A percentile compares a stretch with the other conserved stretches of the same genome.
Evolutionary conservation across 53 echinoderm and acorn worm species (phyloP).

Genomic region (Actinopyga echinites): DNA sequence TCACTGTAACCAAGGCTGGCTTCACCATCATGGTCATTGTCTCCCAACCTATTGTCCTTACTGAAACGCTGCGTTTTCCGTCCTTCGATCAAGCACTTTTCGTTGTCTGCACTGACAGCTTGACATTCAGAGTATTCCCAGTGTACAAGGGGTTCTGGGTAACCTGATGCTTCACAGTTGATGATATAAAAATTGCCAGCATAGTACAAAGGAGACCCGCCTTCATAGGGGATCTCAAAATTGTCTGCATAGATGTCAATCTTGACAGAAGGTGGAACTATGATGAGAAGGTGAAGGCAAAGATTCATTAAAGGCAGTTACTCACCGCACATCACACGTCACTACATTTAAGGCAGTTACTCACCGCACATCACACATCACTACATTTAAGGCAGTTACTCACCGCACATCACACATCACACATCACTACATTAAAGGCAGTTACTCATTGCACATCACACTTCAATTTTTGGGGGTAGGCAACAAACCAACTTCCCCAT

Average conservation of each 20-base stretch:
- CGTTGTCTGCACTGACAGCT: neutral
- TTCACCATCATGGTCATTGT: neutral
- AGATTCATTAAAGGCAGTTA: no score
- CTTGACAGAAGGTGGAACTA: conserved; percentile 10
- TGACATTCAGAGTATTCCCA: conserved; percentile 57
- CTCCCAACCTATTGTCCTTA: neutral
- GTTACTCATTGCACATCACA: no score
- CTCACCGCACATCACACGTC: no score
- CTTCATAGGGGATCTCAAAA: neutral
- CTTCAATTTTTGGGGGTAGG: no score
- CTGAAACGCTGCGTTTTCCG: neutral
- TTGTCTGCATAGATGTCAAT: neutral
- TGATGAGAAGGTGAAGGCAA: neutral
- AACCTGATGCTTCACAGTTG: conserved; percentile 48
- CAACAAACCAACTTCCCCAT: no score
- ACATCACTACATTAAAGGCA: no score
- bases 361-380: no score
- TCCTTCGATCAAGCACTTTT: neutral
- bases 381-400: no score
- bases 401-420: no score
- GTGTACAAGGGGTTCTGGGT: conserved; percentile 44
- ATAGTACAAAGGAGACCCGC: neutral
- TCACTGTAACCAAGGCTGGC: neutral
- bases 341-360: no score
- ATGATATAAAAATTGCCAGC: neutral